A percentile compares a stretch with the other conserved stretches of the same genome.
Evolutionary conservation across 2,113 vertebrate genomes (phyloP).

Genomic region (Campylomormyrus tamandua): DNA sequence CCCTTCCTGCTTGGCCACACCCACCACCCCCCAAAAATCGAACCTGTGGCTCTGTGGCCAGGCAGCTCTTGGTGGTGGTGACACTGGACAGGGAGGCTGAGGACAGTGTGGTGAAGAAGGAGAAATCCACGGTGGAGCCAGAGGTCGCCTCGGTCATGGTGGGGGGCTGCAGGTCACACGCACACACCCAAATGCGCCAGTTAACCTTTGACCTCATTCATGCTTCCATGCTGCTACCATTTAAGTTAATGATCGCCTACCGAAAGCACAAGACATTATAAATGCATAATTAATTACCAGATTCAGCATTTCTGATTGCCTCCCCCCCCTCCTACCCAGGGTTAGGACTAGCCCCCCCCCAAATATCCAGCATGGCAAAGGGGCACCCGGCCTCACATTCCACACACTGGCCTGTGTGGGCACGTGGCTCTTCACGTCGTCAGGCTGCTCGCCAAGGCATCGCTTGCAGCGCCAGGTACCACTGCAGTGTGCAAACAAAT

Average conservation of each 20-base stretch:
- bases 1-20: background rate
- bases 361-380: background rate
- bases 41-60: constrained; percentile 39
- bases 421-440: constrained; percentile 31
- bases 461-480: constrained; percentile 66
- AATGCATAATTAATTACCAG: background rate
- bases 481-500: constrained; percentile 37
- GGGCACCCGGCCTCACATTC: background rate
- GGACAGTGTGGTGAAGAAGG: constrained; percentile 48
- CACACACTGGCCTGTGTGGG: constrained; percentile 43
- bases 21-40: background rate
- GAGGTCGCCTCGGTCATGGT: constrained; percentile 41
- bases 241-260: background rate
- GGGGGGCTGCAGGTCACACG: constrained; percentile 19
- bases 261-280: background rate
- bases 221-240: background rate
- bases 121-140: constrained; percentile 44
- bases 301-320: background rate
- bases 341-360: background rate
- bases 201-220: background rate
- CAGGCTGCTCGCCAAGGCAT: constrained; percentile 43
- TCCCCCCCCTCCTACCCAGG: background rate
- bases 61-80: constrained; percentile 30
- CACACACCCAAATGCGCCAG: background rate
- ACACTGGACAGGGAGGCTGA: constrained; percentile 43